phyloP scores from a whole-genome alignment of 2,797 vertebrate species.

The Caiman crocodilus region DNA sequence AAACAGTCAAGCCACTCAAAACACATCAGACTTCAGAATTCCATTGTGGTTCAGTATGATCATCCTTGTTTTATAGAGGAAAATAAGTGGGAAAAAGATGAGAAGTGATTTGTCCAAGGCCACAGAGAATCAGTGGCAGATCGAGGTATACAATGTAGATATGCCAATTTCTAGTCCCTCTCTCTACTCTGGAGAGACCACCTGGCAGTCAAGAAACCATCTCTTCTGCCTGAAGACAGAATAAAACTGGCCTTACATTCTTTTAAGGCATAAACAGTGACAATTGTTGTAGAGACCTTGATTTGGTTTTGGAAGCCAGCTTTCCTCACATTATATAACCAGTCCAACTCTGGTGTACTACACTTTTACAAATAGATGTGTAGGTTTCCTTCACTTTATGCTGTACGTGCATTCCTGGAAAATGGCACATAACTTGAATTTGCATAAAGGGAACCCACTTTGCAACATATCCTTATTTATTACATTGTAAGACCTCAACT shows the following conservation, averaged over 20 bases:
- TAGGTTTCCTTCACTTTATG: no score
- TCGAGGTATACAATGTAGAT: neutral
- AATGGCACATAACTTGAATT: no score
- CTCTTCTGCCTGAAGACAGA: neutral
- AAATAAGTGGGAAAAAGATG: neutral
- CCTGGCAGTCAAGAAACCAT: neutral
- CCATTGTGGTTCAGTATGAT: no score
- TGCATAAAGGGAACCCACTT: no score
- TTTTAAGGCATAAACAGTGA: neutral
- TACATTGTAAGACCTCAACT: no score
- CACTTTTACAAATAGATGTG: neutral
- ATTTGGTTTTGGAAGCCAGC: neutral
- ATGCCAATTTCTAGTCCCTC: neutral
- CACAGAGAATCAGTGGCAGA: neutral
- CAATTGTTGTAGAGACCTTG: no score
- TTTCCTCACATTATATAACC: neutral
- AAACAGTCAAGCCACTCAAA: neutral
- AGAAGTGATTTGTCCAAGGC: neutral
- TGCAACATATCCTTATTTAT: no score
- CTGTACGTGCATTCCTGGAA: no score
- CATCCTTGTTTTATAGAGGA: no score
- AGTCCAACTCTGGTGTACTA: neutral
- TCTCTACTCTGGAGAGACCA: neutral
- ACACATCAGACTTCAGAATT: no score
- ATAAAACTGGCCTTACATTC: neutral